Evolutionary conservation across 2,797 vertebrate genomes (phyloP), one percentile per base, ranked within the genome.

Genomic region (Parambassis ranga): DNA sequence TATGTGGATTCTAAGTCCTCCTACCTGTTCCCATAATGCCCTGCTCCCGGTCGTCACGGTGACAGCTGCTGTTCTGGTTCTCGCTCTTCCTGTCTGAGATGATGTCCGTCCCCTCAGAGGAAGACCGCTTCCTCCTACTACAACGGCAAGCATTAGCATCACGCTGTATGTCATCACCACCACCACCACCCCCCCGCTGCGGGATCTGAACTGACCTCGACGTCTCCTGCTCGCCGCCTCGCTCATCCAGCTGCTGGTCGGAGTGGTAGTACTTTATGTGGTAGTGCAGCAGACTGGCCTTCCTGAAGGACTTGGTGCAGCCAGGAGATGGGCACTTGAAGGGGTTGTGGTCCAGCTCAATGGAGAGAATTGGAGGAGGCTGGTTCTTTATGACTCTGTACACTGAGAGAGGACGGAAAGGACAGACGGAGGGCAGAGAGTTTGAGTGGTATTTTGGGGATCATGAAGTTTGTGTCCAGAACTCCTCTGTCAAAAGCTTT

Each of bases 251-350:
- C 43, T 94, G 94, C 59, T 93, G 91, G 74, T 95, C 94, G 1
- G 93, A 93, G 72, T 99, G 97, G 87, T 98, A 99, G 86, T 99
- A 98, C 81, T 99, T 99, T 92, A 98, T 95, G 87, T 99, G 97
- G 91, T 97, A 97, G 89, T 98, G 94, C 75, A 98, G 89, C 64
- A 99, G 88, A 79, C 96, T 95, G 4, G 94, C 95, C 92, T 98
- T 99, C 87, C 97, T 94, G 90, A 98, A 99, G 15, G 94, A 95
- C 88, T 99, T 99, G 42, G 91, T 90, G 89, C 97, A 99, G 87
- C 94, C 95, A 5, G 88, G 82, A 19, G 95, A 90, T 11, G 94
- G 94, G 89, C 97, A 99, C 90, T 96, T 96, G 91, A 97, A 98
- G 27, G 94, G 95, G 82, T 94, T 94, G 89, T 97, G 95, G 88